Evolutionary conservation across 1,140 invertebrate species (phyloP), one percentile per base, ranked within the genome.

Genomic region (Phortica variegata): DNA sequence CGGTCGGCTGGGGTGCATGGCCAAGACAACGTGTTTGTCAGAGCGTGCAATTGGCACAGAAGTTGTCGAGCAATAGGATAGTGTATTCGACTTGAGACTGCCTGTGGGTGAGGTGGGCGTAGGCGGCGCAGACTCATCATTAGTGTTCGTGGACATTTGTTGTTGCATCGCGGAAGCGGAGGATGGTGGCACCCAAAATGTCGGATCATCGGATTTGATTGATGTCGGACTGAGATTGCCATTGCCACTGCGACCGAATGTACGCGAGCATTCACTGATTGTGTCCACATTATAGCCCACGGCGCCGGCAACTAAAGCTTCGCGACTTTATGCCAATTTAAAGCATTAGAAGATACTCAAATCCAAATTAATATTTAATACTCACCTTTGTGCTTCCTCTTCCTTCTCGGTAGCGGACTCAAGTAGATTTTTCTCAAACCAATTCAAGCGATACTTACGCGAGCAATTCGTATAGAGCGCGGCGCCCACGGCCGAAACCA

Each of bases 11-110:
- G 77, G 74, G 49, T 72, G 77, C 54, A 74, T 77, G 16, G 78
- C 77, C 36, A 83, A 73, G 3, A 82, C 77, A 17, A 83, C 77
- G 15, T 82, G 79, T 31, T 82, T 82, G 21, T 83, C 81, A 29
- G 76, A 78, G 10, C 78, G 54, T 18, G 78, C 77, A 2, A 79
- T 72, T 6, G 78, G 77, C n/a, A 78, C 69, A 4, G 72, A 75
- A 13, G 58, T 47, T 2, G 65, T 62, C 5, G 73, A 77, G 37
- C 68, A 65, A 17, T 56, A 56, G 15, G 75, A 77, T 12, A 76
- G 48, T 1, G 71, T 70, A 15, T 74, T 69, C 5, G 75, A 76
- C 34, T 71, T 63, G 12, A 73, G 57, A 45, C 73, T 77, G 20
- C 66, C 77, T 7, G 71, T 74, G 44, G 74, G 74, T 17, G 75